Evolutionary conservation across 2,113 vertebrate genomes (phyloP).

Genomic region (Girardinichthys multiradiatus): DNA sequence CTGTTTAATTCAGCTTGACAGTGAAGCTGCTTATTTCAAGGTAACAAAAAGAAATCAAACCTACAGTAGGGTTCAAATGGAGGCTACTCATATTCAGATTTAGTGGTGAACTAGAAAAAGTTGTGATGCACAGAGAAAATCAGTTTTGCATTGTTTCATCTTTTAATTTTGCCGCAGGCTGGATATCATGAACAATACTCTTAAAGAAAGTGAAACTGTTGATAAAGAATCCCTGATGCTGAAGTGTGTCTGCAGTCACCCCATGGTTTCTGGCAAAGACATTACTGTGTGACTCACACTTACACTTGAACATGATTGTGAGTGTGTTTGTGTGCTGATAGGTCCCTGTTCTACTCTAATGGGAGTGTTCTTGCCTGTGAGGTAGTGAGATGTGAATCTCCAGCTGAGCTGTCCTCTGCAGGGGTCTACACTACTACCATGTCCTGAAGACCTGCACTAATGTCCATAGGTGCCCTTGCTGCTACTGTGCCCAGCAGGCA

Average conservation of each 20-base stretch:
- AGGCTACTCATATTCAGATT: constrained; percentile 64
- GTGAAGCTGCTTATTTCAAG: constrained; percentile 42
- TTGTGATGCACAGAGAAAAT: constrained; percentile 61
- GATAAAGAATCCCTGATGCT: constrained; percentile 55
- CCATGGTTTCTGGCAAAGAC: constrained; percentile 81
- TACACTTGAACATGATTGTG: constrained; percentile 48
- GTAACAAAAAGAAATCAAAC: constrained; percentile 55
- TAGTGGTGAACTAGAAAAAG: constrained; percentile 52
- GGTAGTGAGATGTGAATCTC: constrained; percentile 69
- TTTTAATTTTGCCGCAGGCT: constrained; percentile 63
- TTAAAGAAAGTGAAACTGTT: constrained; percentile 65
- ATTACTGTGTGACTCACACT: constrained; percentile 66
- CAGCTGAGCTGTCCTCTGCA: constrained; percentile 88
- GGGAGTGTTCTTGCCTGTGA: constrained; percentile 80
- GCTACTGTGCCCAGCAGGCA: constrained; percentile 67
- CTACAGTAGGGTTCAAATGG: constrained; percentile 62
- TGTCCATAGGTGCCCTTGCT: constrained; percentile 75
- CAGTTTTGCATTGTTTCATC: constrained; percentile 59
- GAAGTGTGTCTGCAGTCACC: constrained; percentile 63
- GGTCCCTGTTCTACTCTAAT: constrained; percentile 88
- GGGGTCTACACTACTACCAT: constrained; percentile 81
- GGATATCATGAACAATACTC: constrained; percentile 56
- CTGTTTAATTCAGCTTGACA: constrained; percentile 59
- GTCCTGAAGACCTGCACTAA: constrained; percentile 83
- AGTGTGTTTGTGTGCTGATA: constrained; percentile 71